Conservation (phyloP, 2,888 invertebrate genomes). For the Nebria brevicollis region DNA sequence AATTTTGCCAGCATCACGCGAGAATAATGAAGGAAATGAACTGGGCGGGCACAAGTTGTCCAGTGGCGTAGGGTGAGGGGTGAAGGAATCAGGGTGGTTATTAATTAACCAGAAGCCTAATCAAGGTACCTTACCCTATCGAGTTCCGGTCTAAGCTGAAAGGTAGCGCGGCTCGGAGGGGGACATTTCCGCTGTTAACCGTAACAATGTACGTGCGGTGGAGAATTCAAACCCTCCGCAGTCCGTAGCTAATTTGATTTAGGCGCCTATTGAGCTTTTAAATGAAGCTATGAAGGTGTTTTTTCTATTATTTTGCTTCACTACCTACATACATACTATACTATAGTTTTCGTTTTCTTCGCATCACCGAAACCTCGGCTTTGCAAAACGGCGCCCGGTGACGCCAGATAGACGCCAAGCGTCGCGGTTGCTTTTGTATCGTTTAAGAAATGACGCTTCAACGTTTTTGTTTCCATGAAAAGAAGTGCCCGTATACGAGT, state of each 20-base stretch:
- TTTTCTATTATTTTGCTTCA: too few relatives aligned
- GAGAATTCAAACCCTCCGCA: background rate
- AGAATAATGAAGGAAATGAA: conserved; percentile 59
- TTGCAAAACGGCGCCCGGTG: background rate
- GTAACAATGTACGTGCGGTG: background rate
- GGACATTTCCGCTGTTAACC: background rate
- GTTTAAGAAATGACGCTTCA: background rate
- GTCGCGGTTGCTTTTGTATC: background rate
- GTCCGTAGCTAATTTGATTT: background rate
- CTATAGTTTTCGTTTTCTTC: background rate
- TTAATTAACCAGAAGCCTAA: conserved; percentile 70
- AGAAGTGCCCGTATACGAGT: background rate
- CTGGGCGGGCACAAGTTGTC: conserved; percentile 48
- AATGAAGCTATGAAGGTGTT: too few relatives aligned
- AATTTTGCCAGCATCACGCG: conserved; percentile 58
- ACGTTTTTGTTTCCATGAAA: background rate
- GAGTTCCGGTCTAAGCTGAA: conserved; percentile 1
- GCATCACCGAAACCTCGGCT: background rate
- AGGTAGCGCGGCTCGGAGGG: background rate
- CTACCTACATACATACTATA: too few relatives aligned
- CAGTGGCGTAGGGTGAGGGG: conserved; percentile 51
- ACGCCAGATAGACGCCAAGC: conserved; percentile 1
- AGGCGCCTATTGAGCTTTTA: too few relatives aligned
- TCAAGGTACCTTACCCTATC: conserved; percentile 58
- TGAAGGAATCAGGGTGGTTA: conserved; percentile 62